Evolutionary conservation across 1,140 invertebrate genomes (phyloP), one percentile per base, ranked within the genome.

Genomic region (Holcopasites calliopsidis): DNA sequence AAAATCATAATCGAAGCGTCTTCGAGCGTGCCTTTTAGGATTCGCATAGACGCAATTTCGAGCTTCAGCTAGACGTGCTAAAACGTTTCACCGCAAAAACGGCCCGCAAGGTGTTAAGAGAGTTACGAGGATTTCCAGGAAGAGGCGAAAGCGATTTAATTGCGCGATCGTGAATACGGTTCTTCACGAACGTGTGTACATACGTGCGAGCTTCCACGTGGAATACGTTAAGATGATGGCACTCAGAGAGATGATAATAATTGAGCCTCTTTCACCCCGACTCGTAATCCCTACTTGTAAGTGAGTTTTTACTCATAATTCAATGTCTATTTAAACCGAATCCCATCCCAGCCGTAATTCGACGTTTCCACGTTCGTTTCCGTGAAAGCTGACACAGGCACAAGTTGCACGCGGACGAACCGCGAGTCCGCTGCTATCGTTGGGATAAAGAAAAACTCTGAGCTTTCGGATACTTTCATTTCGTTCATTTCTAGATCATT

Each of bases 101-200:
- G 26, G 35, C 31, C 10, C 65, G 13, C 50, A 55, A 40, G 26
- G 50, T 55, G 35, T 31, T 42, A 40, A 40, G 23, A 55, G 35
- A 68, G 50, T 11, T 68, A 68, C 26, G 26, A 31, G 65, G 26
- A 21, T 21, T 54, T 42, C 2, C 8, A 31, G 65, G 33, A 68
- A 55, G 35, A 55, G 26, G 23, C 7, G 49, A 6, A 4, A 55
- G 31, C 50, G 64, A 68, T 68, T 54, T 40, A 54, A 54, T 40
- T 54, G 21, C 21, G 47, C n/a, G 8, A 47, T 49, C 28, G 44
- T 23, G 61, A 38, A 38, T 28, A 23, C 21, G 31, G 16, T 66
- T 28, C 21, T 66, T 66, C 8, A 33, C 47, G 52, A n/a, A 66
- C 64, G 31, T 38, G n/a, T n/a, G n/a, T n/a, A n/a, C n/a, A n/a